Conservation (phyloP, 2,888 invertebrate species). For the Philaethria dido region DNA sequence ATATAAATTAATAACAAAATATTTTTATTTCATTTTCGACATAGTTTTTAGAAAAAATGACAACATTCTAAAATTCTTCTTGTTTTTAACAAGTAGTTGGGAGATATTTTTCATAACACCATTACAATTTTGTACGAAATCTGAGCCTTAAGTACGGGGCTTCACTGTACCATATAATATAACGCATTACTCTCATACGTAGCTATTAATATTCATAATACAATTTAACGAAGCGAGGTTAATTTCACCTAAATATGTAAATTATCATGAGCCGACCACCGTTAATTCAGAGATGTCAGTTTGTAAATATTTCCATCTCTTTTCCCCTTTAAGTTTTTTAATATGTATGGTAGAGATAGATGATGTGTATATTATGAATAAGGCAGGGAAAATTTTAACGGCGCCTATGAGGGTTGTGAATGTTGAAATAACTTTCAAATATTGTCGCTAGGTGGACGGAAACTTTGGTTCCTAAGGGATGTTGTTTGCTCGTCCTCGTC, state of each 20-base stretch:
- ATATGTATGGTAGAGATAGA: conserved; percentile 54
- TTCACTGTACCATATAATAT: conserved; percentile 65
- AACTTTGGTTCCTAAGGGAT: conserved; percentile 81
- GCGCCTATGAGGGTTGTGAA: conserved; percentile 84
- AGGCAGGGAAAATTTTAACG: conserved; percentile 83
- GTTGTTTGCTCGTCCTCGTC: conserved; percentile 72
- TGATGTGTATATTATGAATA: conserved; percentile 78
- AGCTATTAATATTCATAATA: conserved; percentile 84
- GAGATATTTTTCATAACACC: conserved; percentile 39
- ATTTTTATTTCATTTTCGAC: too few relatives aligned
- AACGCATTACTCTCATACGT: conserved; percentile 66
- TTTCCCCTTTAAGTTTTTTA: conserved; percentile 42
- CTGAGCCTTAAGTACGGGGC: conserved; percentile 68
- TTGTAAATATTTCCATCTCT: conserved; percentile 71
- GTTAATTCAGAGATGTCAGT: conserved; percentile 81
- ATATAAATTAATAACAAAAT: conserved; percentile 42
- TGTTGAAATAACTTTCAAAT: conserved; percentile 84
- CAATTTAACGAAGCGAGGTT: conserved; percentile 83
- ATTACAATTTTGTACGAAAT: conserved; percentile 53
- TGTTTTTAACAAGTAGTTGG: too few relatives aligned
- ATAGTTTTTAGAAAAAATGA: too few relatives aligned
- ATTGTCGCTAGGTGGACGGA: conserved; percentile 84
- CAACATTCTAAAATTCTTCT: too few relatives aligned
- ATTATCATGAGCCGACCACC: conserved; percentile 84
- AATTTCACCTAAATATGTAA: conserved; percentile 85